Evolutionary conservation across 2,113 vertebrate genomes (phyloP).

Genomic region (Spheniscus mendiculus): DNA sequence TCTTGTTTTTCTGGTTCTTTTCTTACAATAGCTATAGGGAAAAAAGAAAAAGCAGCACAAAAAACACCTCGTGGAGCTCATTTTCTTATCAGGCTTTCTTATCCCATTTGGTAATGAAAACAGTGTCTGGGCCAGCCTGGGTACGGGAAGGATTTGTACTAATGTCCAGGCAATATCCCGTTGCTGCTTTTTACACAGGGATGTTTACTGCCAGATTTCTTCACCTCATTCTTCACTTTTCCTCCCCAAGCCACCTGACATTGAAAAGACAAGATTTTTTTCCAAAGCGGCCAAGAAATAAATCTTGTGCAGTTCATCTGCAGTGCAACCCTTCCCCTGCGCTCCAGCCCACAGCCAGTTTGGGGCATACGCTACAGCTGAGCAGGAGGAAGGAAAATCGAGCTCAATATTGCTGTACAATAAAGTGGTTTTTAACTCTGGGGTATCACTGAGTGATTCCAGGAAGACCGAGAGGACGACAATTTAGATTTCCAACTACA

Average conservation of each 20-base stretch:
- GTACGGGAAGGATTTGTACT: neutral
- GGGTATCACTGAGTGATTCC: conserved; percentile 30
- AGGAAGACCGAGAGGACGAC: neutral
- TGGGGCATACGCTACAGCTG: neutral
- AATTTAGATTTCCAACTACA: neutral
- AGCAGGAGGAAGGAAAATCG: conserved; percentile 15
- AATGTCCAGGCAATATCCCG: neutral
- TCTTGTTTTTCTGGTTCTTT: neutral
- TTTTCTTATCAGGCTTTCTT: neutral
- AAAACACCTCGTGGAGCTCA: neutral
- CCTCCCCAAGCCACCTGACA: neutral
- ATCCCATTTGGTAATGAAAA: neutral
- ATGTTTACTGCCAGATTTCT: neutral
- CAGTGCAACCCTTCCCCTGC: neutral
- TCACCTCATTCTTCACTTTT: neutral
- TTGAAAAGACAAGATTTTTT: neutral
- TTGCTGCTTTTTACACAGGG: neutral
- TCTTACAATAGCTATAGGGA: neutral
- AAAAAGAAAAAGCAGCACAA: neutral
- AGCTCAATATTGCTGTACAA: conserved; percentile 48
- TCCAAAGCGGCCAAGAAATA: neutral
- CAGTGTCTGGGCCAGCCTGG: neutral
- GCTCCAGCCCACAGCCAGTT: neutral
- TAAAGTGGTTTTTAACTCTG: conserved; percentile 46
- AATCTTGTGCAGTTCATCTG: neutral